Conservation (phyloP, 2,797 vertebrate genomes). For the Florisuga fusca region DNA sequence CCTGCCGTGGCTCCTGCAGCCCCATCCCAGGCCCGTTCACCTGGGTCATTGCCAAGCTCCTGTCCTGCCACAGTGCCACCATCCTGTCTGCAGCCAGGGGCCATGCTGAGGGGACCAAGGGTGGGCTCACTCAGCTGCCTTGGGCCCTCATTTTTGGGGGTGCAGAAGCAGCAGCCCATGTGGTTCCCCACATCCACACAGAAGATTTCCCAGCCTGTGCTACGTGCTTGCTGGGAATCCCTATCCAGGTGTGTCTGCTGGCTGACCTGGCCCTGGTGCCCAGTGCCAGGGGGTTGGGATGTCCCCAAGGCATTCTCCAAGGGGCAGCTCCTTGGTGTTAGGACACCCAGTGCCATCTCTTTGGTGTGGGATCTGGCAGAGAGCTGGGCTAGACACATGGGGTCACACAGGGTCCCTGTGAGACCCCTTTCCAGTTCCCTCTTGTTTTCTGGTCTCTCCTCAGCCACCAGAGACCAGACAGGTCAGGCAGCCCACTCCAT, state of each 20-base stretch:
- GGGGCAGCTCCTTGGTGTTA: rapidly evolving
- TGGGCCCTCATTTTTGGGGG: rapidly evolving
- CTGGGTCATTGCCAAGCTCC: background rate
- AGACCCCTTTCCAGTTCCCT: rapidly evolving
- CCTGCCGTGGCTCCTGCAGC: background rate
- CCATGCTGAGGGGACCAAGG: background rate
- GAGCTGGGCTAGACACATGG: background rate
- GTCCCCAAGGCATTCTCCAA: no score
- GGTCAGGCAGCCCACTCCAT: background rate
- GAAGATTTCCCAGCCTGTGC: background rate
- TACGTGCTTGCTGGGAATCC: background rate
- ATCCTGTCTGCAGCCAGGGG: background rate
- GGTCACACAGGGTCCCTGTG: rapidly evolving
- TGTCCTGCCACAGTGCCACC: background rate
- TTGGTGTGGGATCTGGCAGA: background rate
- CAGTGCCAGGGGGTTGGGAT: background rate
- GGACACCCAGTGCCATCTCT: background rate
- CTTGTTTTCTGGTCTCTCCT: background rate
- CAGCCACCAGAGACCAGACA: background rate
- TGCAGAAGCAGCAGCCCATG: background rate
- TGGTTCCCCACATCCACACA: rapidly evolving
- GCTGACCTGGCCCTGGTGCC: background rate
- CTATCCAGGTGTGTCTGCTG: rapidly evolving
- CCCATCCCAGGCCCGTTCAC: background rate
- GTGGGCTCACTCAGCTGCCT: background rate